Evolutionary conservation across 2,888 invertebrate species (phyloP).

Genomic region (Athalia rosae): DNA sequence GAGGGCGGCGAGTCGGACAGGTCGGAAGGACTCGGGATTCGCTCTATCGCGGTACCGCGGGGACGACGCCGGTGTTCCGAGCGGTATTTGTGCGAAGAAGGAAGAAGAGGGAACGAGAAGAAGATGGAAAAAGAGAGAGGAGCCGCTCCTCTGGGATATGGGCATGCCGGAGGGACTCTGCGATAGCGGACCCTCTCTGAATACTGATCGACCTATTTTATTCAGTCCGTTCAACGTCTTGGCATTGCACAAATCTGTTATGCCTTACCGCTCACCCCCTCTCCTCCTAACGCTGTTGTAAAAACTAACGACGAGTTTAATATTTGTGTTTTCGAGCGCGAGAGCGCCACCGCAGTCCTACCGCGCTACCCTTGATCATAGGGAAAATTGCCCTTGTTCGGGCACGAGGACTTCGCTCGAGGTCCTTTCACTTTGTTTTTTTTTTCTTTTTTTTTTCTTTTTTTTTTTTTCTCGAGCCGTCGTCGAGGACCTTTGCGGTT

Average conservation of each 20-base stretch:
- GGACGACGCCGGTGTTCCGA: constrained; percentile 45
- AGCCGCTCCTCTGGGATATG: constrained; percentile 38
- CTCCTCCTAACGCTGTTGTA: constrained; percentile 31
- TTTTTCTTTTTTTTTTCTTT: constrained; percentile 23
- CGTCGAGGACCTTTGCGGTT: neutral
- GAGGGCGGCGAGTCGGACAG: constrained; percentile 42
- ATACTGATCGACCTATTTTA: constrained; percentile 59
- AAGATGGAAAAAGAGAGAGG: constrained; percentile 33
- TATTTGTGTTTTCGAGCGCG: constrained; percentile 41
- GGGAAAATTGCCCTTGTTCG: neutral
- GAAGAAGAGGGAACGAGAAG: constrained; percentile 49
- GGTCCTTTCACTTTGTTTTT: neutral
- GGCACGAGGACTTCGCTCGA: neutral
- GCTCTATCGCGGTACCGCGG: too few species aligned
- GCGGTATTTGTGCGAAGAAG: constrained; percentile 46
- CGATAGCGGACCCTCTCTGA: constrained; percentile 48
- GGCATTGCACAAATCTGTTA: constrained; percentile 45
- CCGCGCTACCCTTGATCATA: constrained; percentile 8
- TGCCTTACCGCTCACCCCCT: constrained; percentile 40
- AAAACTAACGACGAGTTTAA: constrained; percentile 44
- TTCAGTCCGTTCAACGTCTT: constrained; percentile 49
- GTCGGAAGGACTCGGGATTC: constrained; percentile 36
- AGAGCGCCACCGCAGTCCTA: neutral
- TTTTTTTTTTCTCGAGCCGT: too few species aligned
- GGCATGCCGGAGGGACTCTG: constrained; percentile 40